These are phyloP conservation scores for Leuctra nigra DNA, from an alignment of 2,888 invertebrate genomes.

Conservation along the genomic window DNA sequence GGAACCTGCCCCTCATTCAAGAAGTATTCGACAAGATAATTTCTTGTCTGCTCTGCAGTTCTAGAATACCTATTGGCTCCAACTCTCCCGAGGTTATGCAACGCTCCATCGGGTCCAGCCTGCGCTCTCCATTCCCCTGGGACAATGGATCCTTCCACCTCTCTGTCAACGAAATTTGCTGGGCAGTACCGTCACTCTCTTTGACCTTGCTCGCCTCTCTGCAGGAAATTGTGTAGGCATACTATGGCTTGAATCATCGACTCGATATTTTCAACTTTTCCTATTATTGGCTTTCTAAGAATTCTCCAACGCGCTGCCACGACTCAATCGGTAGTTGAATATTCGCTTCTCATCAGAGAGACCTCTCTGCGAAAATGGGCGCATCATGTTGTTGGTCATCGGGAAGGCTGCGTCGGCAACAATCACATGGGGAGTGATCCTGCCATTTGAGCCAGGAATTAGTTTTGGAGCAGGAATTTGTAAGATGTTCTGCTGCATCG, in stretches of 20 bases:
- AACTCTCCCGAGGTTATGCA: not conserved
- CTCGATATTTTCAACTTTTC: not conserved
- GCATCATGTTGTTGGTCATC: slow-evolving; percentile 14
- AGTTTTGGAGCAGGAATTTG: not conserved
- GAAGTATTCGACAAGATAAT: not conserved
- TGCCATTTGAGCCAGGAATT: not conserved
- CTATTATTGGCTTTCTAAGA: not conserved
- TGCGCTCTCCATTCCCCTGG: not conserved
- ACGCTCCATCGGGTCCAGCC: not conserved
- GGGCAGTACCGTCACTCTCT: not conserved
- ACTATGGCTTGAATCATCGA: not conserved
- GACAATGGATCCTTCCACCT: not conserved
- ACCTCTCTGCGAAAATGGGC: slow-evolving; percentile 14
- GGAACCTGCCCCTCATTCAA: not conserved
- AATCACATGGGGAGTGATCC: not conserved
- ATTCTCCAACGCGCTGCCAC: not conserved
- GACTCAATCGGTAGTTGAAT: not conserved
- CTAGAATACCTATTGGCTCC: not conserved
- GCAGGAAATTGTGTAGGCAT: not conserved
- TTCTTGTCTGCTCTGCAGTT: not conserved
- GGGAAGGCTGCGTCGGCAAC: slow-evolving; percentile 13
- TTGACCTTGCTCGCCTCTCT: not conserved
- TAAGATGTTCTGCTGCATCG: not conserved
- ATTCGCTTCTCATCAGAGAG: slow-evolving; percentile 9
- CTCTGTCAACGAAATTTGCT: not conserved